Percentiles rank a stretch among this genome's conserved stretches.
phyloP scores from a whole-genome alignment of 2,888 invertebrate genomes.

The Elegia similella region DNA sequence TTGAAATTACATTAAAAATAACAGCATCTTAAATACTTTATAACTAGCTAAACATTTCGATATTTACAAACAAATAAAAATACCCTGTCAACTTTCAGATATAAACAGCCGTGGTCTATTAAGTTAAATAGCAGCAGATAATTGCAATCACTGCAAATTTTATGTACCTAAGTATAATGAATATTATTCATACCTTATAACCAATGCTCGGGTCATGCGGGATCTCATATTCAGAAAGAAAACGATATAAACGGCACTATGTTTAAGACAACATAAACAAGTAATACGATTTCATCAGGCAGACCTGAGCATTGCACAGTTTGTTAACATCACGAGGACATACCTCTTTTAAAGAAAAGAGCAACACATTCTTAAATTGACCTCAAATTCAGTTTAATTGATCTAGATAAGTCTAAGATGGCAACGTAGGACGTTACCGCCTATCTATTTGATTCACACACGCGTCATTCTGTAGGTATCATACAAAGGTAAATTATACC shows the following conservation, averaged over 20 bases:
- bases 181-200: background rate
- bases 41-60: constrained; percentile 29
- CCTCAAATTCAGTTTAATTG: background rate
- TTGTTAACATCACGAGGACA: background rate
- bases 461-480: background rate
- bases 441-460: background rate
- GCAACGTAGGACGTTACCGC: background rate
- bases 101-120: background rate
- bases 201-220: background rate
- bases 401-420: background rate
- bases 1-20: constrained; percentile 25
- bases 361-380: background rate
- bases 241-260: too few species aligned
- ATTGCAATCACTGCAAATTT: background rate
- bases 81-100: constrained; percentile 12
- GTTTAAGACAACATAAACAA: too few species aligned
- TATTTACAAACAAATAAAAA: constrained; percentile 30
- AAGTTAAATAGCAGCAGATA: background rate
- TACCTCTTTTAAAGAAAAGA: background rate
- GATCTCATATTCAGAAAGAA: too few species aligned
- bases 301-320: background rate
- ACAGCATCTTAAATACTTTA: constrained; percentile 29
- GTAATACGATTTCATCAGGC: too few species aligned
- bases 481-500: background rate
- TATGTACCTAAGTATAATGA: background rate